Percentiles rank a stretch among this genome's conserved stretches.
These are phyloP conservation scores for Drosophila sproati DNA, from an alignment of 1,140 invertebrate genomes.

Conservation along the genomic window DNA sequence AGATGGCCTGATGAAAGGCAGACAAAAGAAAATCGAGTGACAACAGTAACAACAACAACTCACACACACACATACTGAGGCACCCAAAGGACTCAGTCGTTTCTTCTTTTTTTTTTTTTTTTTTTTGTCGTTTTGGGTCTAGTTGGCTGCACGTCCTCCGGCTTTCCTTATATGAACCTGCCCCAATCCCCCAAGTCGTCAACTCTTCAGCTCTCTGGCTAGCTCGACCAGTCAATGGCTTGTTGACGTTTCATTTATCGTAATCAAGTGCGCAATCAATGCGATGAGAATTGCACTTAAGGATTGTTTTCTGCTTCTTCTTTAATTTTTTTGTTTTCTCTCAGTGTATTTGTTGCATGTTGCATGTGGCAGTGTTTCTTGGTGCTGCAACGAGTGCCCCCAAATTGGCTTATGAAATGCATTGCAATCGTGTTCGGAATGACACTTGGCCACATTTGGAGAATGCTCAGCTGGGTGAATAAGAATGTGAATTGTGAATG, in stretches of 20 bases:
- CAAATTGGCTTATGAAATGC: slow-evolving; percentile 44
- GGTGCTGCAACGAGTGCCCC: slow-evolving; percentile 2
- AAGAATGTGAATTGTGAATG: too few relatives aligned
- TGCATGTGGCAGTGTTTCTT: slow-evolving; percentile 24
- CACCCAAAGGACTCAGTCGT: slow-evolving; percentile 39
- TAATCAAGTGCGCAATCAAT: slow-evolving; percentile 83
- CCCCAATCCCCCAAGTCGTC: too few relatives aligned
- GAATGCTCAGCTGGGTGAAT: too few relatives aligned
- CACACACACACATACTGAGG: slow-evolving; percentile 22
- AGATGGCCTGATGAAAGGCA: slow-evolving; percentile 36
- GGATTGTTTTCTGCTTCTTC: slow-evolving; percentile 13
- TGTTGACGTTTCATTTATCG: slow-evolving; percentile 83
- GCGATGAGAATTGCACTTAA: slow-evolving; percentile 79
- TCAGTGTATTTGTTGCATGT: slow-evolving; percentile 68
- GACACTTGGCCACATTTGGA: slow-evolving; percentile 20
- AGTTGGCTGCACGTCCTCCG: slow-evolving; percentile 24
- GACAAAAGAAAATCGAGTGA: slow-evolving; percentile 77
- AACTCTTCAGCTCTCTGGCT: neutral
- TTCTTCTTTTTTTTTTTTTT: too few relatives aligned
- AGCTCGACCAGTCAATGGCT: slow-evolving; percentile 41
- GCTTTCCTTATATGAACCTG: neutral
- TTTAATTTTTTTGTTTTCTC: neutral
- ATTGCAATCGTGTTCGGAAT: slow-evolving; percentile 31
- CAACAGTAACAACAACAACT: slow-evolving; percentile 50
- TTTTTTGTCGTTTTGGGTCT: slow-evolving; percentile 15